Percentiles rank a stretch among this genome's conserved stretches.
These are phyloP conservation scores for Cybosia mesomella DNA, from an alignment of 2,888 invertebrate genomes.

Conservation along the genomic window DNA sequence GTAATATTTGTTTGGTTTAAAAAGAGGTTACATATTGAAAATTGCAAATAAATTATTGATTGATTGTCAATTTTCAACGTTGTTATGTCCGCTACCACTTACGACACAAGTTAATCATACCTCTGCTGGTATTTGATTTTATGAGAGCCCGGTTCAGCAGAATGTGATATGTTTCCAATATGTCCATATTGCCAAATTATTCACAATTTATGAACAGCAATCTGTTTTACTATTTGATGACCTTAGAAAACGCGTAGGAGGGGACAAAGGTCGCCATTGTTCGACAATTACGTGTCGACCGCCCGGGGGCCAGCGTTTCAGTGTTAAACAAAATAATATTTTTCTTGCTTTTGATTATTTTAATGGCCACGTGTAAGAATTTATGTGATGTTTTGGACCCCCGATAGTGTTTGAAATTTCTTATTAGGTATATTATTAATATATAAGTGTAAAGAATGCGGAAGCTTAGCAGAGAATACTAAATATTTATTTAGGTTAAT, in stretches of 20 bases:
- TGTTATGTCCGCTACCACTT: conserved; percentile 28
- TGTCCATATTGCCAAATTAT: conserved; percentile 17
- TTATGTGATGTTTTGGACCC: conserved; percentile 47
- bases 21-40: too few species aligned
- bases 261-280: conserved; percentile 18
- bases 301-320: conserved; percentile 39
- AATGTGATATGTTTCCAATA: conserved; percentile 53
- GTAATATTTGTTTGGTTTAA: too few species aligned
- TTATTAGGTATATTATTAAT: conserved; percentile 3
- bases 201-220: conserved; percentile 6
- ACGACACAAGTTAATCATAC: conserved; percentile 62
- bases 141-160: conserved; percentile 64
- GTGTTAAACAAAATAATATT: conserved; percentile 37
- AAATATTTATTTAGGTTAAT: conserved; percentile 29
- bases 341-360: conserved; percentile 31
- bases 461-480: conserved; percentile 20
- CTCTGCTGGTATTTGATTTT: conserved; percentile 68
- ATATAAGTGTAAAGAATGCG: conserved; percentile 18
- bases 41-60: not conserved
- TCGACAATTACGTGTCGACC: conserved; percentile 16
- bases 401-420: conserved; percentile 33
- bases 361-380: conserved; percentile 38
- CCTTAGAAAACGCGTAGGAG: conserved; percentile 11
- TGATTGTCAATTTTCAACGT: not conserved
- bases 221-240: conserved; percentile 16